These are phyloP conservation scores for Eupithecia centaureata DNA, from an alignment of 2,888 invertebrate species.

Conservation along the genomic window DNA sequence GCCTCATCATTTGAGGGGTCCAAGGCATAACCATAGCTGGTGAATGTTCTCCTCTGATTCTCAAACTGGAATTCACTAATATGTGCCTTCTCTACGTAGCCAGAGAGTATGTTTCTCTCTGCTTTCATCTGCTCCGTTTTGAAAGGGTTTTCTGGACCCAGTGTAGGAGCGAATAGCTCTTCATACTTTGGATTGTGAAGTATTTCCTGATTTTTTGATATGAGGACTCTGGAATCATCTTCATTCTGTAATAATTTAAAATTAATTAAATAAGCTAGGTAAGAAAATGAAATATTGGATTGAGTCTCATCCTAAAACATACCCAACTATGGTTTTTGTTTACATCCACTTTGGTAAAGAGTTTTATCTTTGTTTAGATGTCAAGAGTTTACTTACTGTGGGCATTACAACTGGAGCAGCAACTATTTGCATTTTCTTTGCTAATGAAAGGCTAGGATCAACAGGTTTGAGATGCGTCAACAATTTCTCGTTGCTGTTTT, in stretches of 20 bases:
- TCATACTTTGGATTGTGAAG: conserved; percentile 96
- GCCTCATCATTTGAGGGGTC: conserved; percentile 91
- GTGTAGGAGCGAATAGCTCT: conserved; percentile 95
- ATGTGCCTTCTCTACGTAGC: conserved; percentile 97
- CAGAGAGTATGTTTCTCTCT: conserved; percentile 95
- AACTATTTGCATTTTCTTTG: conserved; percentile 87
- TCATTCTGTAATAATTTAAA: conserved; percentile 83
- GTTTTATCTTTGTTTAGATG: neutral
- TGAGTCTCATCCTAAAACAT: neutral
- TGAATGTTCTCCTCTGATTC: conserved; percentile 96
- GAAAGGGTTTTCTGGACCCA: conserved; percentile 97
- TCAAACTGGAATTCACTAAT: conserved; percentile 99
- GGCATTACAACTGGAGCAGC: conserved; percentile 94
- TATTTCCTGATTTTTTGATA: conserved; percentile 94
- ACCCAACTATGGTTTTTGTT: neutral
- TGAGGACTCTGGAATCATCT: conserved; percentile 87
- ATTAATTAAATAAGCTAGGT: neutral
- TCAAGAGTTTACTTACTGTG: conserved; percentile 80
- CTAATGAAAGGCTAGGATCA: conserved; percentile 83
- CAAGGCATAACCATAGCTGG: conserved; percentile 96
- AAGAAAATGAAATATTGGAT: neutral
- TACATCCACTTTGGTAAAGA: neutral
- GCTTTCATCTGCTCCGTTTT: conserved; percentile 95
- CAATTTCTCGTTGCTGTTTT: conserved; percentile 70
- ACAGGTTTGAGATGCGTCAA: conserved; percentile 84